Conservation (phyloP, 2,113 vertebrate genomes). For the Austrofundulus limnaeus region DNA sequence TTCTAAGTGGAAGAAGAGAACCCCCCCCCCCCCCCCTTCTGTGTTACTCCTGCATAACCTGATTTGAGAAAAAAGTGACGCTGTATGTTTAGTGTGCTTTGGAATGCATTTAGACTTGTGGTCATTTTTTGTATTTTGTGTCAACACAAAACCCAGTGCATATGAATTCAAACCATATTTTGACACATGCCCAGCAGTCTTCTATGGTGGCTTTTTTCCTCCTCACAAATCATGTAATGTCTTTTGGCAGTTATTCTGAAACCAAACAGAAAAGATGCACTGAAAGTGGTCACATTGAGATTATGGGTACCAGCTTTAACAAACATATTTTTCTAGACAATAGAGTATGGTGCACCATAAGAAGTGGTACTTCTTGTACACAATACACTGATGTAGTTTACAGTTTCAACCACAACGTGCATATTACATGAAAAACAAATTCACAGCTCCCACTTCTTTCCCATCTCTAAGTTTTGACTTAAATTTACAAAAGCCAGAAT, state of each 20-base stretch:
- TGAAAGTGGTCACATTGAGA: slow-evolving; percentile 32
- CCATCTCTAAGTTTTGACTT: slow-evolving; percentile 53
- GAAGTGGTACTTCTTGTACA: slow-evolving; percentile 34
- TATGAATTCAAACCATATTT: slow-evolving; percentile 31
- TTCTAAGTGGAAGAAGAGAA: slow-evolving; percentile 14
- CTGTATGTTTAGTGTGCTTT: slow-evolving; percentile 23
- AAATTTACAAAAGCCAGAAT: slow-evolving; percentile 58
- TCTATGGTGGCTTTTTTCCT: slow-evolving; percentile 8
- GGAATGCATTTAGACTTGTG: slow-evolving; percentile 44
- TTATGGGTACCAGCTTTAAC: slow-evolving; percentile 37
- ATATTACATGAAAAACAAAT: slow-evolving; percentile 66
- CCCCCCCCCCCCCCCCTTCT: slow-evolving; percentile 37
- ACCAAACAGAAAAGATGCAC: slow-evolving; percentile 29
- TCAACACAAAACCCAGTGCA: slow-evolving; percentile 15
- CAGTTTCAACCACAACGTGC: slow-evolving; percentile 64
- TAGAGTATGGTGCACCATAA: slow-evolving; percentile 24
- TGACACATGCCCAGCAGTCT: slow-evolving; percentile 36
- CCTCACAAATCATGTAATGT: slow-evolving; percentile 30
- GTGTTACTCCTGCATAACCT: slow-evolving; percentile 43
- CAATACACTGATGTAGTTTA: slow-evolving; percentile 59
- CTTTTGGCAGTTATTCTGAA: slow-evolving; percentile 43
- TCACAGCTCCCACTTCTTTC: slow-evolving; percentile 66
- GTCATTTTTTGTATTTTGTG: slow-evolving; percentile 42
- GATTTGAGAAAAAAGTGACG: slow-evolving; percentile 48
- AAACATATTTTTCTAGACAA: slow-evolving; percentile 23